Base-by-base conservation (phyloP, 2,113 vertebrate genomes). In the Myotis yumanensis region DNA sequence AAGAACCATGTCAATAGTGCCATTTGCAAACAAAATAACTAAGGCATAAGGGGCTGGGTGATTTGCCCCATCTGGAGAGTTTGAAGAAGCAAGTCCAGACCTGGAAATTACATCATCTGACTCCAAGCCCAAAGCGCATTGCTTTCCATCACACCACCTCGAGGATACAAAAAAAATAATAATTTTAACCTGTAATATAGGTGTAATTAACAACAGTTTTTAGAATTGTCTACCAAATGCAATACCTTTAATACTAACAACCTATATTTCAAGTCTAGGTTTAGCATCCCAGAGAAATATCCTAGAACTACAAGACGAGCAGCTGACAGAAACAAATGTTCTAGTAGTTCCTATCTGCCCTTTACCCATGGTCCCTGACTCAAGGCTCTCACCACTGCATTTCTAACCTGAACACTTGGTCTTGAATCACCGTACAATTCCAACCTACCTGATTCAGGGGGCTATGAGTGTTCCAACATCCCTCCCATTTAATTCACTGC, bases 401-500 rank as follows among this genome's bases (percentile, higher is more conserved):
- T 82, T 73, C 18, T 20, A 28, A 28, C n/a, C 43, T 54, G 32
- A 76, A 71, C 28, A 54, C 11, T 84, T 8, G 35, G 8, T 73
- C 89, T 94, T 69, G 25, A 76, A 86, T 62, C 48, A 52, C 22
- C 37, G 52, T 43, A 30, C 37, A 22, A 69, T 79, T 80, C 37
- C 40, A 91, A 72, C 17, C n/a, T 37, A 62, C 32, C 11, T 80
- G 66, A 17, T 57, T 40, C 30, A 25, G 85, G 77, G 25, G 66
- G 73, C 64, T 94, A 7, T 17, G 22, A 83, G 17, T 52, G 23
- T 79, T 59, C n/a, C 57, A 66, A 92, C 72, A 62, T 51, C 64
- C 43, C 17, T 91, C n/a, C 52, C n/a, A 62, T 46, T 94, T 83
- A 89, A 89, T 86, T 93, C 83, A 86, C 37, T 22, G n/a, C n/a